Evolutionary conservation across 2,888 invertebrate species (phyloP), one percentile per base, ranked within the genome.

Genomic region (Gryllus longicercus): DNA sequence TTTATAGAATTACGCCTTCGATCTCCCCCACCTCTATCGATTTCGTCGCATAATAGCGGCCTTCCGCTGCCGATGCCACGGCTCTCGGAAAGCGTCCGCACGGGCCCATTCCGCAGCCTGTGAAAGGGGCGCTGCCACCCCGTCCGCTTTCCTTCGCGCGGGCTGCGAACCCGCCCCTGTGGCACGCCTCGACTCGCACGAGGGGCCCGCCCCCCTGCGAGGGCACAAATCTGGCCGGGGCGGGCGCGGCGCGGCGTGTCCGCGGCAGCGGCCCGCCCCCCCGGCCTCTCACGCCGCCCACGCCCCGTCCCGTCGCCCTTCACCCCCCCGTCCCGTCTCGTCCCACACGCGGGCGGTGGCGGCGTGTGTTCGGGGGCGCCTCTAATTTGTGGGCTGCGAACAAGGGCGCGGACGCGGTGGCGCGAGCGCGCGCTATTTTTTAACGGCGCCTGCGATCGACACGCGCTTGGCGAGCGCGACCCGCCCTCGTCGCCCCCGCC

Each of bases 341-440:
- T 2, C 5, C 14, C 5, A 10, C 5, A 10, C 51, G 14, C 63
- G 16, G 63, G n/a, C 8, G 14, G 38, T 5, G 4, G 38, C 38
- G 38, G 38, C 38, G 38, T 38, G 38, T 38, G 38, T 38, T 38
- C 38, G 38, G 38, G 38, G 38, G 38, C 5, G 63, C 63, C 63
- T 14, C 63, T 63, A 63, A 63, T 63, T 14, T 63, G 63, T 63
- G 63, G 63, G 63, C 63, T 63, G 63, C 63, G 63, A 63, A 63
- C 63, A 63, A 63, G 63, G n/a, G 63, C 63, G 63, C n/a, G 14
- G 63, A 18, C 63, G 18, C 14, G 63, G 18, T 14, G 16, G 63
- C 18, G 14, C 16, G 63, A 18, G 63, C 63, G 16, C 18, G 10
- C 63, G 63, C 16, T 63, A 63, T 63, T 63, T 63, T 63, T 38